A percentile compares a stretch with the other conserved stretches of the same genome.
Evolutionary conservation across 2,113 vertebrate genomes (phyloP).

Genomic region (Corythoichthys intestinalis): DNA sequence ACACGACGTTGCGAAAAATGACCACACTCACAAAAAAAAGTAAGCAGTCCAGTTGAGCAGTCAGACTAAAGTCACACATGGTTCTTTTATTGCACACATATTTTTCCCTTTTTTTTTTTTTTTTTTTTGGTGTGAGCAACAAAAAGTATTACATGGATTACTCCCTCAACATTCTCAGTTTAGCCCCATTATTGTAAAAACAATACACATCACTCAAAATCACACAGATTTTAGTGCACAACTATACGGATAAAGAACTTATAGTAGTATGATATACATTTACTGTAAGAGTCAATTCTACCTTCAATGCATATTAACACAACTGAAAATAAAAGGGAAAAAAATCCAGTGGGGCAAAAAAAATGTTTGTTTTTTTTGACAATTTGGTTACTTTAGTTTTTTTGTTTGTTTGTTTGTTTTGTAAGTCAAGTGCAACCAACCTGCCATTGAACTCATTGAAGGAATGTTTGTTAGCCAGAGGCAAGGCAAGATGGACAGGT

Average conservation of each 20-base stretch:
- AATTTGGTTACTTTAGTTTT: conserved; percentile 57
- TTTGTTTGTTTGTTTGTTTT: too few species aligned
- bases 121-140: conserved; percentile 62
- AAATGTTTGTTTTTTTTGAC: conserved; percentile 7
- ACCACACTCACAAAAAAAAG: conserved; percentile 31
- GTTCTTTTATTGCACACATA: conserved; percentile 77
- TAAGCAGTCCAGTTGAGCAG: conserved; percentile 56
- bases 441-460: conserved; percentile 60
- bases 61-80: conserved; percentile 50
- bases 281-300: conserved; percentile 31
- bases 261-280: conserved; percentile 38
- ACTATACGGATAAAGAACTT: conserved; percentile 50
- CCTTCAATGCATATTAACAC: conserved; percentile 45
- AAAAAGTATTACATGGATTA: conserved; percentile 26
- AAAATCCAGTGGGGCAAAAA: conserved; percentile 52
- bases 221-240: conserved; percentile 66
- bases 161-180: conserved; percentile 34
- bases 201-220: conserved; percentile 64
- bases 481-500: conserved; percentile 44
- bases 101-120: conserved; percentile 45
- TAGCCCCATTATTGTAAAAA: conserved; percentile 47
- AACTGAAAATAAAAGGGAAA: conserved; percentile 26
- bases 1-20: conserved; percentile 32
- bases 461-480: conserved; percentile 71
- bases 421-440: conserved; percentile 59